Conservation (phyloP, 1,140 invertebrate species). For the Pogonomyrmex californicus region DNA sequence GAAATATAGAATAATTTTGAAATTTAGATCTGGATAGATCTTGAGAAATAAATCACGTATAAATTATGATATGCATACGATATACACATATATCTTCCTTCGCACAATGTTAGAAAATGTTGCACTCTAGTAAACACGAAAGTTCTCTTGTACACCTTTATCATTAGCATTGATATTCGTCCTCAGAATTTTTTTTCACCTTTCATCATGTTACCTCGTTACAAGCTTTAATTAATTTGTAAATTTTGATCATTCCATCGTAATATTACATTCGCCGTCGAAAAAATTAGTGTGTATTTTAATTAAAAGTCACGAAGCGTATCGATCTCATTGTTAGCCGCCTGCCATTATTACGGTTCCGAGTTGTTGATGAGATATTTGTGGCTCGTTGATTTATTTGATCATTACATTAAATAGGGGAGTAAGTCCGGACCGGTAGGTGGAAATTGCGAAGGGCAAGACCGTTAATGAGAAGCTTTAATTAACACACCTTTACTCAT, state of each 20-base stretch:
- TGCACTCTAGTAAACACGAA: not conserved
- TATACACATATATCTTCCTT: not conserved
- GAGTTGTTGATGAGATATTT: slow-evolving; percentile 60
- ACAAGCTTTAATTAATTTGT: slow-evolving; percentile 38
- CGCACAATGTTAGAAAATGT: slow-evolving; percentile 1
- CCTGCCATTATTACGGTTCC: slow-evolving; percentile 48
- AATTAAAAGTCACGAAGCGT: slow-evolving; percentile 58
- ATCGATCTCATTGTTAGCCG: slow-evolving; percentile 23
- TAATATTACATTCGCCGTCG: not conserved
- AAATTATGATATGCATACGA: not conserved
- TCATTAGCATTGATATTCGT: not conserved
- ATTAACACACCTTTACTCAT: slow-evolving; percentile 69
- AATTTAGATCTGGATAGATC: not conserved
- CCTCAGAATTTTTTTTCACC: not conserved
- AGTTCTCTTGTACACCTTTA: not conserved
- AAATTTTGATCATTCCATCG: slow-evolving; percentile 20
- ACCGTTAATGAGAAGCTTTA: slow-evolving; percentile 74
- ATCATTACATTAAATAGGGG: slow-evolving; percentile 49
- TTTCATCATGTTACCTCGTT: slow-evolving; percentile 9
- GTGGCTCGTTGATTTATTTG: slow-evolving; percentile 70
- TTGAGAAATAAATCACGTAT: not conserved
- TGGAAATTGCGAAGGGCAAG: slow-evolving; percentile 34
- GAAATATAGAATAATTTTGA: not conserved
- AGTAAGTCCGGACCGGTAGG: not conserved
- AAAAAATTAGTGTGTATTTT: slow-evolving; percentile 44